Base-by-base conservation (phyloP, 2,113 vertebrate genomes). In the Gobius niger region DNA sequence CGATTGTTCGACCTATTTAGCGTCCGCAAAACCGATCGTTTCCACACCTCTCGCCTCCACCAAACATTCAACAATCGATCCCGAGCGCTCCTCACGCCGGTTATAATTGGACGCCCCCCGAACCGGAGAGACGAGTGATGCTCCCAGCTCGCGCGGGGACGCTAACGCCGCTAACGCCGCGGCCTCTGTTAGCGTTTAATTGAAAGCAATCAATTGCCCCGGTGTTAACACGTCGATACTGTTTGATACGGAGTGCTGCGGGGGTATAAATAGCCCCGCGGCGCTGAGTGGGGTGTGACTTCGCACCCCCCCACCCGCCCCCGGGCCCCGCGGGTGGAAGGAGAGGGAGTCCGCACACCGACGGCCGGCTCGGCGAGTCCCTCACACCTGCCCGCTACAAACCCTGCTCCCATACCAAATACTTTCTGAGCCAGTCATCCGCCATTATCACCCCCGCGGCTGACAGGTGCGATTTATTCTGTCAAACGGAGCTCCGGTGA, bases 41-140 rank as follows among this genome's bases (percentile, higher is more conserved):
- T 34, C 24, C 24, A 76, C 80, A 79, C 82, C 65, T 85, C 77
- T 59, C 84, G 76, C 74, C 50, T 80, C 47, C 11, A 83, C 74
- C 57, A 75, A 72, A 87, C 83, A 87, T 90, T 88, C 84, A 57
- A 71, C 85, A 68, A 12, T 83, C 85, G 84, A 87, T 90, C 82
- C 84, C 81, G 77, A 81, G 71, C 70, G 49, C 64, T 63, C 79
- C 72, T 88, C 83, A 42, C 86, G 72, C 82, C 82, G 60, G 68
- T 78, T 86, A 76, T 85, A 89, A 90, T 87, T 88, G 65, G 72
- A 87, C 85, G 71, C 56, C 73, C 56, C 73, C 61, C 59, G 76
- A 0, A 68, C 54, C 71, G 68, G 74, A 78, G 73, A 56, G 65
- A 76, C 69, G 47, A 67, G 60, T 16, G 66, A 65, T 63, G 15